phyloP scores from a whole-genome alignment of 2,888 invertebrate genomes.

The Lepetodrilus schrolli region DNA sequence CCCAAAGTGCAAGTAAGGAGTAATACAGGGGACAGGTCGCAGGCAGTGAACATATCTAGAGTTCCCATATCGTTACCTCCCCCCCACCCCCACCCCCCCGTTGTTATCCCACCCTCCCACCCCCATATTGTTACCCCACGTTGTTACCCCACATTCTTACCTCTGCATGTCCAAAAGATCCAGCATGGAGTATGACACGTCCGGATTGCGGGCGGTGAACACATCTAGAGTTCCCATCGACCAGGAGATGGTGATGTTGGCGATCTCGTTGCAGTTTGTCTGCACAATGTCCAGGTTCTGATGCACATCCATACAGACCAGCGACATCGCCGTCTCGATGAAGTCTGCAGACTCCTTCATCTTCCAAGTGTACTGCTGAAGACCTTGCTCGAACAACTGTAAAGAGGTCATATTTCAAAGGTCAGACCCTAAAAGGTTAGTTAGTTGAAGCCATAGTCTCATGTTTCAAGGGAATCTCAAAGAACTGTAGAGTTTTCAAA shows the following conservation, averaged over 20 bases:
- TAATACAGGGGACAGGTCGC: neutral
- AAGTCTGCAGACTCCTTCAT: constrained; percentile 74
- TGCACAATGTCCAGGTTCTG: constrained; percentile 73
- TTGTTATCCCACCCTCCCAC: neutral
- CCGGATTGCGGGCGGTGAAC: constrained; percentile 60
- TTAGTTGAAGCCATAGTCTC: no score
- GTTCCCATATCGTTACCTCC: neutral
- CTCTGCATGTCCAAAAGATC: constrained; percentile 68
- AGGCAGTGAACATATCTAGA: no score
- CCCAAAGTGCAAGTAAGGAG: no score
- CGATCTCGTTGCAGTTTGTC: constrained; percentile 71
- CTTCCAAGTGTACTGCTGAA: constrained; percentile 72
- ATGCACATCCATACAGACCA: constrained; percentile 73
- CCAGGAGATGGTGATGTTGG: constrained; percentile 71
- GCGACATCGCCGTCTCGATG: constrained; percentile 72
- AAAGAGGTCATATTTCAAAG: no score
- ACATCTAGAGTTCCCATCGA: constrained; percentile 70
- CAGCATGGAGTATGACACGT: constrained; percentile 68
- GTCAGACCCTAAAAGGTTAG: no score
- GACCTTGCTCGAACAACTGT: constrained; percentile 74
- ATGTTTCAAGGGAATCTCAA: no score
- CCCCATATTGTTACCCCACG: no score
- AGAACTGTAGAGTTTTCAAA: no score
- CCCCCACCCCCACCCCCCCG: neutral
- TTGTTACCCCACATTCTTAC: no score